Conservation (phyloP, 1,140 invertebrate species). For the Ostrea edulis region DNA sequence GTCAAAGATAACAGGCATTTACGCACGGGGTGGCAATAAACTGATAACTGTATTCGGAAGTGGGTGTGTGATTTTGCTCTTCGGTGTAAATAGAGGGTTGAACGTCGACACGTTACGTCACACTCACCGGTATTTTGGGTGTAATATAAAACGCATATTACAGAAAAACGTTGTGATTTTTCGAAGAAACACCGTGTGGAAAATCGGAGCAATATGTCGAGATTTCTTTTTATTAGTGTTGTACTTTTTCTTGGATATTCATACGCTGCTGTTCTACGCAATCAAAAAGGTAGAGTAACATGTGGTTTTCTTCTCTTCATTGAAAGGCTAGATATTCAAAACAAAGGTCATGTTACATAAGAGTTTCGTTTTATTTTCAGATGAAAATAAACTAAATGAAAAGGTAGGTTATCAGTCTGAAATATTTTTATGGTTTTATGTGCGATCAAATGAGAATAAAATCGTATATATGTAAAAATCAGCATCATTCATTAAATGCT, state of each 20-base stretch:
- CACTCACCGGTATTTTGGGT: background rate
- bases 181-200: background rate
- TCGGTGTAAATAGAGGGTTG: background rate
- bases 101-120: background rate
- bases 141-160: conserved; percentile 7
- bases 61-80: background rate
- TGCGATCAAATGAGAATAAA: no score
- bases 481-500: no score
- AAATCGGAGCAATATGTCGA: background rate
- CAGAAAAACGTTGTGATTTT: background rate
- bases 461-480: no score
- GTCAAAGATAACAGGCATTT: background rate
- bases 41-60: conserved; percentile 14
- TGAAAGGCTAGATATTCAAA: background rate
- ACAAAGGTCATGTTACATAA: background rate
- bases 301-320: background rate
- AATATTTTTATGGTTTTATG: no score
- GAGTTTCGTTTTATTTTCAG: background rate
- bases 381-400: background rate
- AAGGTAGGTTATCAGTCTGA: background rate
- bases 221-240: background rate
- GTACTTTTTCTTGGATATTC: background rate
- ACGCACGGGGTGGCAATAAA: background rate
- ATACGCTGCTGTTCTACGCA: background rate
- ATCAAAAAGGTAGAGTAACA: background rate